Conservation (phyloP, 2,113 vertebrate species). For the Channa maculata region DNA sequence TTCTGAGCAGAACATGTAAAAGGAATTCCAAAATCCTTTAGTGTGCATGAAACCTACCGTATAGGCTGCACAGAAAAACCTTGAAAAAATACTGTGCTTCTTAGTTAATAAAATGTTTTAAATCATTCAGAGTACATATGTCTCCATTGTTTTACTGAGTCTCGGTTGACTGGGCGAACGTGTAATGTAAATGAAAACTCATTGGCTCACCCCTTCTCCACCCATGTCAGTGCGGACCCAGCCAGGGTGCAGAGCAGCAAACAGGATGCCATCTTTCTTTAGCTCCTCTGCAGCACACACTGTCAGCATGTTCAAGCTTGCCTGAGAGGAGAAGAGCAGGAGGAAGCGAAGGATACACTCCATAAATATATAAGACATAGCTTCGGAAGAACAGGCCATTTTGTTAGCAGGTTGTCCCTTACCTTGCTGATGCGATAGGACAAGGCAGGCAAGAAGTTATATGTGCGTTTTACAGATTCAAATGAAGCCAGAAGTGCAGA, state of each 20-base stretch:
- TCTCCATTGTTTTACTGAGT: too few species aligned
- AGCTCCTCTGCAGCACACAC: constrained; percentile 37
- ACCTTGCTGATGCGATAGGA: constrained; percentile 79
- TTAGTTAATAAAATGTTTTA: constrained; percentile 31
- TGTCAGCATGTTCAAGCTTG: constrained; percentile 44
- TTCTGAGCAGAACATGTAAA: neutral
- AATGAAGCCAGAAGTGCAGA: constrained; percentile 71
- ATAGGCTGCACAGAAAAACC: too few species aligned
- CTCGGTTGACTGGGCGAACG: too few species aligned
- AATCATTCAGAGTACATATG: neutral
- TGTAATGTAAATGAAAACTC: neutral
- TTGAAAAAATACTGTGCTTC: neutral
- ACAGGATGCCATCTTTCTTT: constrained; percentile 58
- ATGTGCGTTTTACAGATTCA: constrained; percentile 19
- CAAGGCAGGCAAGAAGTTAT: constrained; percentile 15
- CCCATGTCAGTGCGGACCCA: constrained; percentile 61
- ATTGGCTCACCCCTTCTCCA: constrained; percentile 50
- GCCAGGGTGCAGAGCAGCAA: constrained; percentile 42
- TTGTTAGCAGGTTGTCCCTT: constrained; percentile 3
- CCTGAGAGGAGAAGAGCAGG: constrained; percentile 2
- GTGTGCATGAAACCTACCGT: neutral
- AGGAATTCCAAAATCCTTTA: neutral
- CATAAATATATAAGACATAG: neutral
- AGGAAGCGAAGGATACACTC: neutral
- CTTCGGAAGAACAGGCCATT: neutral